phyloP scores from a whole-genome alignment of 1,140 invertebrate genomes.

The Sitodiplosis mosellana region DNA sequence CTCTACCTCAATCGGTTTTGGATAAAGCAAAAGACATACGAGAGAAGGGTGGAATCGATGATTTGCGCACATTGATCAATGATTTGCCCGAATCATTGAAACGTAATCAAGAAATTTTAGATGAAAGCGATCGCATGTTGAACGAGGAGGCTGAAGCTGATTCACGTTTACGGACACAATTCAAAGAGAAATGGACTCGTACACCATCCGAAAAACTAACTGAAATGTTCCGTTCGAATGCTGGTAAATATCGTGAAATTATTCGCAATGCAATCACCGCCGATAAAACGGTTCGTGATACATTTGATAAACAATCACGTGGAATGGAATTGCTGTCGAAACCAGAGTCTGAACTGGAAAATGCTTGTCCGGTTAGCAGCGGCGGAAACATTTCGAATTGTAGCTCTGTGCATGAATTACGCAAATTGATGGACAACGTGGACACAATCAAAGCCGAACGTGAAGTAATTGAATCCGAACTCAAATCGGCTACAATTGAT shows the following conservation, averaged over 20 bases:
- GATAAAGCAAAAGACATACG: constrained; percentile 66
- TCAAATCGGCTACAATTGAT: constrained; percentile 68
- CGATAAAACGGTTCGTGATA: constrained; percentile 61
- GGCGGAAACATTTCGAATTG: constrained; percentile 33
- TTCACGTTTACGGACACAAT: constrained; percentile 69
- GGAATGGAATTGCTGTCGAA: constrained; percentile 70
- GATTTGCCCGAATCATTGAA: constrained; percentile 81
- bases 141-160: constrained; percentile 86
- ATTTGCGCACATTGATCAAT: constrained; percentile 37
- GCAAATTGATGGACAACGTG: constrained; percentile 70
- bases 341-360: constrained; percentile 41
- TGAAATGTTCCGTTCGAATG: constrained; percentile 68
- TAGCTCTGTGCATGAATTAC: constrained; percentile 44
- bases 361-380: constrained; percentile 39
- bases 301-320: constrained; percentile 57
- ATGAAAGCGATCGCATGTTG: constrained; percentile 78
- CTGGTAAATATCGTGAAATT: constrained; percentile 79
- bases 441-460: constrained; percentile 76
- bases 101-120: constrained; percentile 87
- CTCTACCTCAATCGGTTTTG: constrained; percentile 71
- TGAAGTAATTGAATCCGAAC: constrained; percentile 70
- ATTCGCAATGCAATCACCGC: constrained; percentile 74
- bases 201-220: constrained; percentile 78
- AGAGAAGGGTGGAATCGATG: constrained; percentile 44
- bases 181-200: constrained; percentile 80